Conservation (phyloP, 2,797 vertebrate genomes). For the Diceros bicornis region DNA sequence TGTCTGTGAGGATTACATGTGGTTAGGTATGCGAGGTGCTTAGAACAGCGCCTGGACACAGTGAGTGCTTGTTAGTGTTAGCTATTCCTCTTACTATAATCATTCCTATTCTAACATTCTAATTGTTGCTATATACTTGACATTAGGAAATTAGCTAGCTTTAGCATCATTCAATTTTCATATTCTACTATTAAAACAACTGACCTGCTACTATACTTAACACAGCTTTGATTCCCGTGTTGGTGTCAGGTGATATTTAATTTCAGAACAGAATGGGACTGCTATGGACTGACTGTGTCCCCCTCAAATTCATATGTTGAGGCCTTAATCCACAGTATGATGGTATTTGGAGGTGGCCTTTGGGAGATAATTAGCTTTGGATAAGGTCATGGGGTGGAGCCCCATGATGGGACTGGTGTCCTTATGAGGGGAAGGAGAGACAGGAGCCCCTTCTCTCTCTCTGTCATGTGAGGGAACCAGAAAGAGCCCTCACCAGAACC, state of each 20-base stretch:
- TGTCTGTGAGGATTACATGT: not conserved
- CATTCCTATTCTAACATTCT: not conserved
- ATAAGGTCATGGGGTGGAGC: not conserved
- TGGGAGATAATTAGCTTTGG: not conserved
- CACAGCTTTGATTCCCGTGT: conserved; percentile 20
- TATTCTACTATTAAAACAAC: conserved; percentile 62
- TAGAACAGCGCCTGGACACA: not conserved
- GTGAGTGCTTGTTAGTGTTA: not conserved
- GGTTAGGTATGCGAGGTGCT: not conserved
- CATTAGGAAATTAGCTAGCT: not conserved
- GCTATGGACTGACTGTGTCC: not conserved
- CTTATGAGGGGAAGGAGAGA: not conserved
- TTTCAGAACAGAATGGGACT: not conserved
- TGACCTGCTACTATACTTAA: conserved; percentile 45
- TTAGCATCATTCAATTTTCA: conserved; percentile 12
- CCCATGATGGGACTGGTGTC: not conserved
- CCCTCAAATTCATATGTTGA: not conserved
- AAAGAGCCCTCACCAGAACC: not conserved
- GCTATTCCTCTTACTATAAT: not conserved
- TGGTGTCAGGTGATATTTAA: not conserved
- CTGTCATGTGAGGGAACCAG: not conserved
- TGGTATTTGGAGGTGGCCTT: not conserved
- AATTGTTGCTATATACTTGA: not conserved
- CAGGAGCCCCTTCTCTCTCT: not conserved
- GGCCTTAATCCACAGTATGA: not conserved